phyloP scores from a whole-genome alignment of 2,888 invertebrate species.

The Aphidoletes aphidimyza region DNA sequence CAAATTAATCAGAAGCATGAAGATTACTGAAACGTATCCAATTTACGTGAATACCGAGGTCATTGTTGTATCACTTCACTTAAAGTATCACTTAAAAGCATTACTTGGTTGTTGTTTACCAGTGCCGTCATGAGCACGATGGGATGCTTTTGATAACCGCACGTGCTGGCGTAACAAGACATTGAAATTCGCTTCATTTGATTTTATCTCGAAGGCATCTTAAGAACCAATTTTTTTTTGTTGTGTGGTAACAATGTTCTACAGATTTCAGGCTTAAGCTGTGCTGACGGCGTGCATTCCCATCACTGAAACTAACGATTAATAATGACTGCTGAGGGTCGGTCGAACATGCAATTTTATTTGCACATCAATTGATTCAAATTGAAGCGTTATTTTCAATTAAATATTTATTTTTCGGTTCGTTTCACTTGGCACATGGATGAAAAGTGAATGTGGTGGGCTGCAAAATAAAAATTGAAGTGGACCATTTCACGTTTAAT shows the following conservation, averaged over 20 bases:
- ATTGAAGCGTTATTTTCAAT: conserved; percentile 28
- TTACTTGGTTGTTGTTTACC: too few species aligned
- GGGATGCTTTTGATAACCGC: too few species aligned
- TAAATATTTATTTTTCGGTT: conserved; percentile 35
- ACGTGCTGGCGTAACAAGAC: too few species aligned
- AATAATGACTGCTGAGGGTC: conserved; percentile 36
- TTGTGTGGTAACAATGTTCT: too few species aligned
- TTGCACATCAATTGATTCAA: background rate
- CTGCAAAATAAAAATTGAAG: background rate
- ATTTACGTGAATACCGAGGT: background rate
- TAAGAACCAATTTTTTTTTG: too few species aligned
- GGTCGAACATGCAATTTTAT: background rate
- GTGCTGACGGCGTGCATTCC: background rate
- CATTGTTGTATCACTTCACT: background rate
- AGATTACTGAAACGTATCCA: too few species aligned
- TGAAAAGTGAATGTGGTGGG: too few species aligned
- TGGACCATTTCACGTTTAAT: conserved; percentile 16
- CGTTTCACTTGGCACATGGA: background rate
- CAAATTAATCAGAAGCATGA: background rate
- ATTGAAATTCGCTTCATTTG: too few species aligned
- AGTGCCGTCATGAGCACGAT: too few species aligned
- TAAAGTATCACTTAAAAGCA: too few species aligned
- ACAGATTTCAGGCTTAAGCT: background rate
- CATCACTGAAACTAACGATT: conserved; percentile 4
- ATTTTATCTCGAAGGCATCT: too few species aligned